Evolutionary conservation across 1,140 invertebrate species (phyloP).

Genomic region (Batillaria attramentaria): DNA sequence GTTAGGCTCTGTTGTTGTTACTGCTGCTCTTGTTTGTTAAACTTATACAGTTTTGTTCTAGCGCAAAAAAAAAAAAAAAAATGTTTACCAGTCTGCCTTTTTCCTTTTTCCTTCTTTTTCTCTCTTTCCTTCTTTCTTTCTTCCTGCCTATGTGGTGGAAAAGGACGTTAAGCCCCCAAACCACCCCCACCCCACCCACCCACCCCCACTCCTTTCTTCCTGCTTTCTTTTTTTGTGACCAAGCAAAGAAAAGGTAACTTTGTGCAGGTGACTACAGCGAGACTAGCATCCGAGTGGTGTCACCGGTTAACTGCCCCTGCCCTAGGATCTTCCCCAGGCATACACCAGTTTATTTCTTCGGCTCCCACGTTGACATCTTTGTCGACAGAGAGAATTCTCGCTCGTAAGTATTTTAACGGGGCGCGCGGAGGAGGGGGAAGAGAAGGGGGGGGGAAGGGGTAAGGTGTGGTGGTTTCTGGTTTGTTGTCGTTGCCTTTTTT

Average conservation of each 20-base stretch:
- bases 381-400: constrained; percentile 5
- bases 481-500: neutral
- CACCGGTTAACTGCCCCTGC: constrained; percentile 12
- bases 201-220: too few relatives aligned
- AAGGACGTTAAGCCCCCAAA: too few relatives aligned
- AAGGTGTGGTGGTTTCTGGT: neutral
- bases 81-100: neutral
- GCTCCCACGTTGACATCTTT: constrained; percentile 1
- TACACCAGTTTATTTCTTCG: constrained; percentile 11
- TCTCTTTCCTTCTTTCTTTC: too few relatives aligned
- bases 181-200: too few relatives aligned
- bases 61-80: neutral
- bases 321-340: neutral
- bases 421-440: neutral
- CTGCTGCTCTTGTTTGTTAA: neutral
- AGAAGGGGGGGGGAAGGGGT: neutral
- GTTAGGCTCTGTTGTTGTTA: neutral
- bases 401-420: neutral
- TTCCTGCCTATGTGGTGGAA: too few relatives aligned
- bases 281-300: constrained; percentile 13
- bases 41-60: neutral
- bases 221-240: too few relatives aligned
- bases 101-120: too few relatives aligned
- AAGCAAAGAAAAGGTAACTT: too few relatives aligned
- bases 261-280: neutral